Evolutionary conservation across 2,797 vertebrate species (phyloP).

Genomic region (Eospalax fontanierii): DNA sequence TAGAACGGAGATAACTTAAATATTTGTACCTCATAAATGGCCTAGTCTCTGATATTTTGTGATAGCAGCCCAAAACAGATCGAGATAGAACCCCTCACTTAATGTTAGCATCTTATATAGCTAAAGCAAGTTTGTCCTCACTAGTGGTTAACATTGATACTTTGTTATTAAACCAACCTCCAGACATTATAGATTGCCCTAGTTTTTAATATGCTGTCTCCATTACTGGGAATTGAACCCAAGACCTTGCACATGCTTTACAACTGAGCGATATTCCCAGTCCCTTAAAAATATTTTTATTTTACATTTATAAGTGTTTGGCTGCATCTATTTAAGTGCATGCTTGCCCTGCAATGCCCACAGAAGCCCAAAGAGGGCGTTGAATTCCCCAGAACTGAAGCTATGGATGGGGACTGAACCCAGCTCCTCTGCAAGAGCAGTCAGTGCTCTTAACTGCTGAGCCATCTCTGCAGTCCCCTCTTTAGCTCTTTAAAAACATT

Average conservation of each 20-base stretch:
- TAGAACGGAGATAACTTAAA: not conserved
- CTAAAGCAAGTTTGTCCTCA: not conserved
- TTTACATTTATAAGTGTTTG: no score
- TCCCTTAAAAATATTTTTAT: not conserved
- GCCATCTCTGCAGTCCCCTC: not conserved
- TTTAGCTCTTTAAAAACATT: not conserved
- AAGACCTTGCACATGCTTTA: not conserved
- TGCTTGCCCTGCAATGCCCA: no score
- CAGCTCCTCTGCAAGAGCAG: no score
- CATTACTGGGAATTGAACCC: not conserved
- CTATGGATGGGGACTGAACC: no score
- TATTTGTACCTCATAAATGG: not conserved
- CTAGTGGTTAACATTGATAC: accelerated
- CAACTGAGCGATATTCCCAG: not conserved
- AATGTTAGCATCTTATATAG: not conserved
- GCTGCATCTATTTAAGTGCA: no score
- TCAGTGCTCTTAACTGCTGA: not conserved
- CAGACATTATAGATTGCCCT: not conserved
- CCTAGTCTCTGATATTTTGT: not conserved
- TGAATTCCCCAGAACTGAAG: no score
- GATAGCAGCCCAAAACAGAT: not conserved
- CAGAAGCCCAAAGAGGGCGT: no score
- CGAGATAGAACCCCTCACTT: not conserved
- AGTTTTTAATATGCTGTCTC: not conserved
- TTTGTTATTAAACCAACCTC: not conserved